Evolutionary conservation across 1,140 invertebrate species (phyloP).

Genomic region (Euglossa dilemma): DNA sequence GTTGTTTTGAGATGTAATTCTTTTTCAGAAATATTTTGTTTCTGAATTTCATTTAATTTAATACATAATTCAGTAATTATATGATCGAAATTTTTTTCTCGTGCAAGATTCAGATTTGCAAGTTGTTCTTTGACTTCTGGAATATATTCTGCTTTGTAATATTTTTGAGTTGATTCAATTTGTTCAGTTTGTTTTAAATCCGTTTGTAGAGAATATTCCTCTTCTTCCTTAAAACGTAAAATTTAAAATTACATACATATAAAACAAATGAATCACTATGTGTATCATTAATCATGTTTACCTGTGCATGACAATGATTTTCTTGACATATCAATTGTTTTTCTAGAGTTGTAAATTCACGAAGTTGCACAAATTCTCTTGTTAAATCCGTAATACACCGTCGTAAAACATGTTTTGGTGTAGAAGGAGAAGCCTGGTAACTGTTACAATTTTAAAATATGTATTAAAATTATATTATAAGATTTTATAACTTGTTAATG

Average conservation of each 20-base stretch:
- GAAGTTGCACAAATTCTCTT: slow-evolving; percentile 47
- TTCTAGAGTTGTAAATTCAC: slow-evolving; percentile 53
- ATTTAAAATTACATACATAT: not conserved
- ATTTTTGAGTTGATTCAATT: not conserved
- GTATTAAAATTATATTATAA: not conserved
- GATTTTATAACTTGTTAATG: not conserved
- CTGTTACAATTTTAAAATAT: not conserved
- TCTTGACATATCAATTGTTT: slow-evolving; percentile 50
- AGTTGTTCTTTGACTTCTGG: slow-evolving; percentile 25
- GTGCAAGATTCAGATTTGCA: not conserved
- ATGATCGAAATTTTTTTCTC: slow-evolving; percentile 1
- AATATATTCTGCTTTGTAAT: not conserved
- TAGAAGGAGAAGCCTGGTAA: slow-evolving; percentile 36
- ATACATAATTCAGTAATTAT: slow-evolving; percentile 3
- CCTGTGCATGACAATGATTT: not conserved
- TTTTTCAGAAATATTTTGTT: slow-evolving; percentile 3
- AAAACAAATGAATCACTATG: not conserved
- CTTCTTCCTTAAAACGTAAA: not conserved
- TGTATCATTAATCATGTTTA: slow-evolving; percentile 1
- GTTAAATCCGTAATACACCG: slow-evolving; percentile 21
- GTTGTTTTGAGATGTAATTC: not conserved
- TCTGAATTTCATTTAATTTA: slow-evolving; percentile 2
- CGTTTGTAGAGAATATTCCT: not conserved
- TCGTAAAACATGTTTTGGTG: slow-evolving; percentile 43
- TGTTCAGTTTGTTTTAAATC: not conserved